Percentiles rank a stretch among this genome's conserved stretches.
Conservation (phyloP, 2,888 invertebrate species). For the Blastobasis adustella region DNA sequence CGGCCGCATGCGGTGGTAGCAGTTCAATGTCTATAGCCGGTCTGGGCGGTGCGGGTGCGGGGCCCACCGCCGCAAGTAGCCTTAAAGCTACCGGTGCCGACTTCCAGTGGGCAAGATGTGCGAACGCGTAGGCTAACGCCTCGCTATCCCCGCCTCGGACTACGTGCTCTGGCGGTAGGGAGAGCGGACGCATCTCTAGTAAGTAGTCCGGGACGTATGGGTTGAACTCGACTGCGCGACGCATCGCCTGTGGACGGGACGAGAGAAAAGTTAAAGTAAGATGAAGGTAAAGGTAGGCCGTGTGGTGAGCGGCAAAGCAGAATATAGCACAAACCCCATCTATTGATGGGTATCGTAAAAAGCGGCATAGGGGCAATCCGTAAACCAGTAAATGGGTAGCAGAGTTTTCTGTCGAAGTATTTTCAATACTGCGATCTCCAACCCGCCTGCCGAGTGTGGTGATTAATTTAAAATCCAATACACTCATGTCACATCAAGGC, state of each 20-base stretch:
- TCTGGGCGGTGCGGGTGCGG: conserved; percentile 86
- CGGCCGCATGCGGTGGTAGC: conserved; percentile 82
- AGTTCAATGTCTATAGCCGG: conserved; percentile 75
- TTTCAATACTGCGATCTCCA: not conserved
- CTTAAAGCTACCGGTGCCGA: conserved; percentile 95
- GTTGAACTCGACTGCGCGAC: conserved; percentile 97
- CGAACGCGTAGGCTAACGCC: conserved; percentile 97
- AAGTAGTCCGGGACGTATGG: conserved; percentile 98
- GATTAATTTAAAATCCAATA: not conserved
- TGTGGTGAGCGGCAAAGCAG: too few relatives aligned
- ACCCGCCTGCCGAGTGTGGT: not conserved
- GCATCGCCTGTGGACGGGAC: conserved; percentile 42
- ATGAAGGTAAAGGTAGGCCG: too few relatives aligned
- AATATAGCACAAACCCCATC: too few relatives aligned
- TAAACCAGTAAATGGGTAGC: not conserved
- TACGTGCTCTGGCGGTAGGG: conserved; percentile 97
- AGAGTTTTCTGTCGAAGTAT: not conserved
- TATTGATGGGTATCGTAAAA: too few relatives aligned
- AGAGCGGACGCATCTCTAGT: conserved; percentile 94
- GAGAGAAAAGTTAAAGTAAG: too few relatives aligned
- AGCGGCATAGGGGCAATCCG: too few relatives aligned
- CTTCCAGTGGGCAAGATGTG: conserved; percentile 97
- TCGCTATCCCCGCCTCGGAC: conserved; percentile 97
- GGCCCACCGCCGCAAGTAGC: conserved; percentile 90
- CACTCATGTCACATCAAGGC: too few relatives aligned